Evolutionary conservation across 2,888 invertebrate species (phyloP), one percentile per base, ranked within the genome.

Genomic region (Rhorus exstirpatorius): DNA sequence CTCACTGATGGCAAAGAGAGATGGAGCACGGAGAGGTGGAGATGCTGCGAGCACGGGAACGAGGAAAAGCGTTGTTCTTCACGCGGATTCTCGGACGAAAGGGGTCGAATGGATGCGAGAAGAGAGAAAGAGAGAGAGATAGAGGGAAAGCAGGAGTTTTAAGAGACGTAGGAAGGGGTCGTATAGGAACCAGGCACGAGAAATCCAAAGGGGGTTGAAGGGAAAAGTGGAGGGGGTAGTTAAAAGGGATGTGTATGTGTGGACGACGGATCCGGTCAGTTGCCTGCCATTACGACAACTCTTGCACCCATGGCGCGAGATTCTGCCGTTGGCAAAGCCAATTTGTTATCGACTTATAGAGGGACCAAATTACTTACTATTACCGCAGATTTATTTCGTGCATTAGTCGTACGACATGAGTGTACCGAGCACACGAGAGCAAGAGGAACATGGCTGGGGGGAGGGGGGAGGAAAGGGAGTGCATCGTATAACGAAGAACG

Each of bases 291-390:
- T 92, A 91, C 88, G 87, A 86, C 80, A 63, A 63, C 51, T 65
- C 86, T 70, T 67, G n/a, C 61, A 86, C 85, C 38, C 65, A n/a
- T n/a, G 26, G 21, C 46, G 58, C 58, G 65, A 19, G 85, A 86
- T 21, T 41, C 90, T 90, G 90, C 89, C 90, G 90, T 88, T 92
- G 91, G 91, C 90, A 90, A 91, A 91, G 89, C 89, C 93, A 91
- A 93, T 93, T 93, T 93, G 92, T 93, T 93, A 92, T 93, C 93
- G 93, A 93, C 92, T 93, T 93, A 93, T 91, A 90, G 82, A 71
- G 91, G 89, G 31, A 76, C 90, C 90, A 91, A 91, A 91, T 90
- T 92, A 92, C 93, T 93, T 92, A 92, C 93, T 91, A 93, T 93
- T 93, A 92, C 91, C 91, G 90, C 91, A 92, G 92, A 93, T 93